These are phyloP conservation scores for Prosopocoilus inquinatus DNA, from an alignment of 2,888 invertebrate species.

Conservation along the genomic window DNA sequence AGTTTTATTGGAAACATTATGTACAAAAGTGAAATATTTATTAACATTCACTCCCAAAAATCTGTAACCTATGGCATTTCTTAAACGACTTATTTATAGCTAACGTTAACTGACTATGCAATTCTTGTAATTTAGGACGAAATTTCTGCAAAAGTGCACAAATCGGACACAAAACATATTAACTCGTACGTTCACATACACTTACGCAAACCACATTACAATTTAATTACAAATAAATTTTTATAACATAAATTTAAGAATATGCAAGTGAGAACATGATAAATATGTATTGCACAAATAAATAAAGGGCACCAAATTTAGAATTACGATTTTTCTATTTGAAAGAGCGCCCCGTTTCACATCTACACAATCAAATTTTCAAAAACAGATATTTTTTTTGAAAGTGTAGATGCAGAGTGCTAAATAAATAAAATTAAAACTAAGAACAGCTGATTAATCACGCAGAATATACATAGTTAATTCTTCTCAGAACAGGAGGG, in stretches of 20 bases:
- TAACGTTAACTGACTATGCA: not conserved
- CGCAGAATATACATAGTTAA: no score
- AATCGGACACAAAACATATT: slow-evolving; percentile 1
- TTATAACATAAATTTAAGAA: slow-evolving; percentile 4
- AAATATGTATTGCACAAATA: not conserved
- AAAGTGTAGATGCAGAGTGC: no score
- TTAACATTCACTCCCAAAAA: slow-evolving; percentile 9
- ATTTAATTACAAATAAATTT: slow-evolving; percentile 18
- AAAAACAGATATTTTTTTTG: no score
- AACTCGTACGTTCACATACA: slow-evolving; percentile 21
- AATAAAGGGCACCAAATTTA: not conserved
- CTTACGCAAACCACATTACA: slow-evolving; percentile 20
- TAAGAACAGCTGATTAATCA: no score
- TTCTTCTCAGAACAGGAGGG: no score
- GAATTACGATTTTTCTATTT: not conserved
- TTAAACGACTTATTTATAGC: not conserved
- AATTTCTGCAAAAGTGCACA: not conserved
- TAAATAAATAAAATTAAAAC: no score
- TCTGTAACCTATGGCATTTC: slow-evolving; percentile 16
- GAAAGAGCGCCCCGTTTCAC: no score
- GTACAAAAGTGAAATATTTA: slow-evolving; percentile 17
- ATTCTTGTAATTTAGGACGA: not conserved
- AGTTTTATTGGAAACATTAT: slow-evolving; percentile 10
- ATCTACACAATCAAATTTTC: no score
- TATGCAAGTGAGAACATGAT: not conserved